Base-by-base conservation (phyloP, 2,797 vertebrate species). In the Microtus californicus region DNA sequence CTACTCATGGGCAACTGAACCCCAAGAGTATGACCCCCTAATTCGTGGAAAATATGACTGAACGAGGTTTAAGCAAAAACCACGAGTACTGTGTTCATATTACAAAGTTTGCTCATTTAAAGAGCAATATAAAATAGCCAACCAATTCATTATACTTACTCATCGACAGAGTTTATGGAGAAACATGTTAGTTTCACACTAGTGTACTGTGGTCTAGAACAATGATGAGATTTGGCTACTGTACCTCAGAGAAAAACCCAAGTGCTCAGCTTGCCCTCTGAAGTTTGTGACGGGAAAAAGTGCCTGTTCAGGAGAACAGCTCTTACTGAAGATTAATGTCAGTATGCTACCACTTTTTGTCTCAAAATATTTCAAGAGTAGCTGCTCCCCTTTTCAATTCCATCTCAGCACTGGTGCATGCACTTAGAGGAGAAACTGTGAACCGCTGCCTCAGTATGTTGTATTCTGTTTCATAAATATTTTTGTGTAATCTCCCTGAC, bases 271-370 rank as follows among this genome's bases (percentile, higher is more conserved):
- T 92, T 96, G 77, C 88, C 37, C 12, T 95, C 63, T 92, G 67
- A 92, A 93, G 78, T 87, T 78, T 95, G 43, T 73, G 86, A 91
- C 78, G 94, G 89, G 93, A 90, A 95, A 73, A 21, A 67, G 25
- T 6, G 29, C 34, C 94, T 92, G 21, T 67, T 93, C 67, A 27
- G 37, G 59, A 85, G 81, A 95, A 93, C 71, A 93, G 63, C 61
- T 89, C 51, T 37, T 94, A 83, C 45, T 67, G 23, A 71, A 96
- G 65, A 88, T 74, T 63, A 96, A 93, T 65, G 54, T 76, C 91
- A 96, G 76, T 34, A 13, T 51, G 87, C 37, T 0, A 0, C 31
- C 48, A 95, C n/a, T 95, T 81, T 95, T 71, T 87, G 43, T 45
- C 71, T 87, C 85, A 94, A 95, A 96, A 83, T 91, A 92, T 80